These are phyloP conservation scores for Ditula angustiorana DNA, from an alignment of 2,888 invertebrate genomes.

Conservation along the genomic window DNA sequence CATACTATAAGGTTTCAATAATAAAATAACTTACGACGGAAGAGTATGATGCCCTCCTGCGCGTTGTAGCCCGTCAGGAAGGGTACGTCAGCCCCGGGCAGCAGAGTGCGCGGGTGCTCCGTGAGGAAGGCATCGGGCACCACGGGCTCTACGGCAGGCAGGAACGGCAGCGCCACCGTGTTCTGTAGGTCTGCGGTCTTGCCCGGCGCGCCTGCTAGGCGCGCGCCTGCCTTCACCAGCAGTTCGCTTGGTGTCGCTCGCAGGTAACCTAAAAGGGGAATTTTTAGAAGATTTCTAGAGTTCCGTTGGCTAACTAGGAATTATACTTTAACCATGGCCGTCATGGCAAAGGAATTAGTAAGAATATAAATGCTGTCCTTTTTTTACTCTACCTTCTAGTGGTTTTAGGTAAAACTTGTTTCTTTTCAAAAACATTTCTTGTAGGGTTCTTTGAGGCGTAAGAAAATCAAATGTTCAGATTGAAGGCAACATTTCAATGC, in stretches of 20 bases:
- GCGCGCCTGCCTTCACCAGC: slow-evolving; percentile 84
- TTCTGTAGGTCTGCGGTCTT: slow-evolving; percentile 78
- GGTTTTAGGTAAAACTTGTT: no score
- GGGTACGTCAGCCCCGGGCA: slow-evolving; percentile 85
- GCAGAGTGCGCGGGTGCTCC: slow-evolving; percentile 73
- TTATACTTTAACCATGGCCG: no score
- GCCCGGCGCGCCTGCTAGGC: slow-evolving; percentile 75
- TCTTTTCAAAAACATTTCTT: no score
- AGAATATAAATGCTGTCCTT: no score
- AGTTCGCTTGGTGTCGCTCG: slow-evolving; percentile 86
- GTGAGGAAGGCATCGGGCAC: slow-evolving; percentile 82
- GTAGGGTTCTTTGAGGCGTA: no score
- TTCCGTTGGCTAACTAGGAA: no score
- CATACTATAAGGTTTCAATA: background rate
- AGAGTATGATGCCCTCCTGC: slow-evolving; percentile 88
- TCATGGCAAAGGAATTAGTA: no score
- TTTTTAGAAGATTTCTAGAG: no score
- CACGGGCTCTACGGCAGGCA: slow-evolving; percentile 81
- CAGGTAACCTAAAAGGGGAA: slow-evolving; percentile 72
- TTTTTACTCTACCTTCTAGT: no score
- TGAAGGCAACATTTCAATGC: no score
- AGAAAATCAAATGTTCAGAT: no score
- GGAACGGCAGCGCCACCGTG: slow-evolving; percentile 86
- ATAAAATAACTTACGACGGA: slow-evolving; percentile 76
- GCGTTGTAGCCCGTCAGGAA: slow-evolving; percentile 88